A percentile compares a stretch with the other conserved stretches of the same genome.
phyloP scores from a whole-genome alignment of 1,140 invertebrate genomes.

The Temnothorax curvispinosus region DNA sequence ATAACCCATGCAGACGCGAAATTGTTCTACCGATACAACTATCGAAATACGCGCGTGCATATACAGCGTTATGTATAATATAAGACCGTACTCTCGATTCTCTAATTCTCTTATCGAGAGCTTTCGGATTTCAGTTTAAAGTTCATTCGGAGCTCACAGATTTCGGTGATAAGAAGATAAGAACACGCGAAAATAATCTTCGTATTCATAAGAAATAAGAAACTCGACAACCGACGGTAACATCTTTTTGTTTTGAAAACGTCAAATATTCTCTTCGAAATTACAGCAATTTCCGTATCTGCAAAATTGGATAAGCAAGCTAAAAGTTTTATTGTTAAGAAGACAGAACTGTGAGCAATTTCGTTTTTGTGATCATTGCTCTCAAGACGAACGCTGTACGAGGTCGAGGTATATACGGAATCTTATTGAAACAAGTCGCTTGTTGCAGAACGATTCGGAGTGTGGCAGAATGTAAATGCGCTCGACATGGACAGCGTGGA shows the following conservation, averaged over 20 bases:
- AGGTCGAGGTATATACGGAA: neutral
- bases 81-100: neutral
- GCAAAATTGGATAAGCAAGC: neutral
- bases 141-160: neutral
- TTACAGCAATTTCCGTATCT: neutral
- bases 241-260: neutral
- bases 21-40: constrained; percentile 38
- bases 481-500: constrained; percentile 66
- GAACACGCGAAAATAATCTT: neutral
- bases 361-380: neutral
- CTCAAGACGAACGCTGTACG: neutral
- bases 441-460: constrained; percentile 73
- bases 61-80: neutral
- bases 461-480: constrained; percentile 76
- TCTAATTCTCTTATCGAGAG: constrained; percentile 11
- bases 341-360: neutral
- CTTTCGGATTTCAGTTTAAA: constrained; percentile 4
- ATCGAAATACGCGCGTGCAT: neutral
- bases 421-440: constrained; percentile 28
- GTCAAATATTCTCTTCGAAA: neutral
- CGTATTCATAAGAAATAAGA: neutral
- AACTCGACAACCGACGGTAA: neutral
- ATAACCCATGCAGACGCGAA: constrained; percentile 47
- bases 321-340: neutral
- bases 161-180: neutral